Evolutionary conservation across 2,113 vertebrate genomes (phyloP).

Genomic region (Martes martes): DNA sequence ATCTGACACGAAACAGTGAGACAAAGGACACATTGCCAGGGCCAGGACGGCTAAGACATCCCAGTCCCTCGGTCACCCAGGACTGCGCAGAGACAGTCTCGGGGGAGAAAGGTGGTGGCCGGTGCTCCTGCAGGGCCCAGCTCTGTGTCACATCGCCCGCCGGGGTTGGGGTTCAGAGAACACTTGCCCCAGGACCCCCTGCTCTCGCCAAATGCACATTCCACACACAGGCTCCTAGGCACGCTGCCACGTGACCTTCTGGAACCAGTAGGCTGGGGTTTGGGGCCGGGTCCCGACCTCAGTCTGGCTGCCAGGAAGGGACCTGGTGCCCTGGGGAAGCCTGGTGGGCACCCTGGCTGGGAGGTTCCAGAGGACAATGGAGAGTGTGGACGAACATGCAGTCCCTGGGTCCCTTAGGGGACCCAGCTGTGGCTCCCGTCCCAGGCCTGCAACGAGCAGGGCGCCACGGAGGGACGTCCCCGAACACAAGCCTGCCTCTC

Average conservation of each 20-base stretch:
- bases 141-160: fast-evolving
- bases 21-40: not conserved
- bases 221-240: not conserved
- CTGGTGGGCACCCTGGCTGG: not conserved
- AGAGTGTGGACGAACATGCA: not conserved
- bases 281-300: fast-evolving
- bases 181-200: not conserved
- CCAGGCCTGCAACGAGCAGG: not conserved
- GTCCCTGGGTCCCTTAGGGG: not conserved
- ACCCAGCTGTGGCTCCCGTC: not conserved
- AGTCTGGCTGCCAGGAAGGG: not conserved
- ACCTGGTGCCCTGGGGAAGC: not conserved
- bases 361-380: fast-evolving
- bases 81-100: fast-evolving
- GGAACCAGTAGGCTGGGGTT: not conserved
- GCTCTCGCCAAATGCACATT: not conserved
- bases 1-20: fast-evolving
- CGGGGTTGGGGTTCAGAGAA: fast-evolving
- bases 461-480: not conserved
- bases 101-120: not conserved
- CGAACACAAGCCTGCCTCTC: not conserved
- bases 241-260: fast-evolving
- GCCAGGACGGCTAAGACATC: not conserved
- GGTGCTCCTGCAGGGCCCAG: not conserved
- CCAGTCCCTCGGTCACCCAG: fast-evolving